Conservation (phyloP, 2,113 vertebrate genomes). For the Felis catus region F.catus_Fca126_mat1.0 CM031423.1:47219501-47220000, state of each 20-base stretch:
- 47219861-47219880: background rate
- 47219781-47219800: background rate
- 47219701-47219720: background rate
- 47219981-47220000: background rate
- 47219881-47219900: background rate
- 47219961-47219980: background rate
- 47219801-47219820: background rate
- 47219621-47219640: background rate
- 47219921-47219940: background rate
- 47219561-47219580: background rate
- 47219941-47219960: background rate
- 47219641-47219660: background rate
- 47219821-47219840: background rate
- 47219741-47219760: background rate
- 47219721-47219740: background rate
- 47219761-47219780: background rate
- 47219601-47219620: background rate
- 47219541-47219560: background rate
- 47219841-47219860: background rate
- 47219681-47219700: background rate
- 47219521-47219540: background rate
- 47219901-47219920: background rate
- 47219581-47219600: background rate
- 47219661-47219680: background rate
- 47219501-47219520: background rate